phyloP scores from a whole-genome alignment of 2,888 invertebrate genomes.

The Cyclophora punctaria region DNA sequence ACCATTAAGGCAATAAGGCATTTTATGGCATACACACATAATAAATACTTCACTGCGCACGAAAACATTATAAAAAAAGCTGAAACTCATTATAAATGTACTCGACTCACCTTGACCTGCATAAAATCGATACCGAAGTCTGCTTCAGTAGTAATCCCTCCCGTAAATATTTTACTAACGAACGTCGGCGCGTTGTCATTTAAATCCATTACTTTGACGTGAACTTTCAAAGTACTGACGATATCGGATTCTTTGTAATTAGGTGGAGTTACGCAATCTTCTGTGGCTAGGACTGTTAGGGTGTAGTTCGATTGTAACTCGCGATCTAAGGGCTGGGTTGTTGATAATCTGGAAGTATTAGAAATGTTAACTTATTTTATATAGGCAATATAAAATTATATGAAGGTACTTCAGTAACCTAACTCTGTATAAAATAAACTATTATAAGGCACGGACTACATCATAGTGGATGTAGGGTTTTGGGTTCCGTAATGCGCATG shows the following conservation, averaged over 20 bases:
- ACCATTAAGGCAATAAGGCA: too few species aligned
- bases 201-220: slow-evolving; percentile 84
- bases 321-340: slow-evolving; percentile 80
- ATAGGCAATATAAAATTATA: too few species aligned
- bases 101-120: slow-evolving; percentile 29
- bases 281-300: slow-evolving; percentile 86
- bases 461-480: too few species aligned
- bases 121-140: slow-evolving; percentile 93
- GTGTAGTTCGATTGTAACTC: slow-evolving; percentile 81
- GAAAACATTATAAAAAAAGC: too few species aligned
- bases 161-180: slow-evolving; percentile 87
- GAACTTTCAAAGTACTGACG: slow-evolving; percentile 81
- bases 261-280: slow-evolving; percentile 82
- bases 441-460: too few species aligned
- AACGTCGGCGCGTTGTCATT: slow-evolving; percentile 95
- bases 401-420: too few species aligned
- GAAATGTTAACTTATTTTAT: neutral
- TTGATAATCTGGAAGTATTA: slow-evolving; percentile 35
- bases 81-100: too few species aligned
- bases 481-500: too few species aligned
- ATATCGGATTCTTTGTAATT: slow-evolving; percentile 76
- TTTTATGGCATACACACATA: too few species aligned
- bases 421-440: too few species aligned
- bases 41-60: too few species aligned
- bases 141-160: slow-evolving; percentile 94